These are phyloP conservation scores for Xiphophorus hellerii DNA, from an alignment of 2,113 vertebrate genomes.

Conservation along the genomic window DNA sequence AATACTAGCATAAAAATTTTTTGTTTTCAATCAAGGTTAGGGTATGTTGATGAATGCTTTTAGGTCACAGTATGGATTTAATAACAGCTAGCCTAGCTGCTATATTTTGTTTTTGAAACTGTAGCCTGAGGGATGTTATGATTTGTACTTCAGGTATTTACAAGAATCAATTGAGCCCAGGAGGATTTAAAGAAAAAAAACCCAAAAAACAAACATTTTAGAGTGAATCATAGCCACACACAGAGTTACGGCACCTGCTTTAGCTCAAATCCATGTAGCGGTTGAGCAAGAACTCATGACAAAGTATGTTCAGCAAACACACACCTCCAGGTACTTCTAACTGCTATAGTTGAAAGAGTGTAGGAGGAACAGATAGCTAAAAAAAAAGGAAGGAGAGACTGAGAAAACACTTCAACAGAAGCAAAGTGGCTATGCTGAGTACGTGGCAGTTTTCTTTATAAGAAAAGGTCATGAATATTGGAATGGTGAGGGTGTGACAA, in stretches of 20 bases:
- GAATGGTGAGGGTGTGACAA: conserved; percentile 15
- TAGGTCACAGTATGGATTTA: too few species aligned
- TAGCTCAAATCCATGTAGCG: conserved; percentile 33
- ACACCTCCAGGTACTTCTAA: conserved; percentile 58
- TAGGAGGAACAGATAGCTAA: conserved; percentile 58
- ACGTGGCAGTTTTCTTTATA: conserved; percentile 1
- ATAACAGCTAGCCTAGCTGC: too few species aligned
- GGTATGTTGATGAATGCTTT: too few species aligned
- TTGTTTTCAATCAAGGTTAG: too few species aligned
- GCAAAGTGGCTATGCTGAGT: conserved; percentile 1
- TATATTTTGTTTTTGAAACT: too few species aligned
- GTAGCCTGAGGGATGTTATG: too few species aligned
- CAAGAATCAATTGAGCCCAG: too few species aligned
- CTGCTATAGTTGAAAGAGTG: conserved; percentile 49
- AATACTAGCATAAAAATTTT: neutral
- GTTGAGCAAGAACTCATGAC: conserved; percentile 6
- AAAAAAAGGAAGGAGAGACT: conserved; percentile 41
- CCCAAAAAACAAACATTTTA: neutral
- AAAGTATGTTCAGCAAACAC: conserved; percentile 29
- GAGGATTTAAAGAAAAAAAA: neutral
- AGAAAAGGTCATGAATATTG: conserved; percentile 13
- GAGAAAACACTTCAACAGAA: conserved; percentile 10
- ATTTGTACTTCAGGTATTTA: too few species aligned
- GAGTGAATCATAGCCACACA: conserved; percentile 20
- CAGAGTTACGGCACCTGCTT: conserved; percentile 7